Conservation (phyloP, 2,888 invertebrate genomes). For the Taenaris catops region DNA sequence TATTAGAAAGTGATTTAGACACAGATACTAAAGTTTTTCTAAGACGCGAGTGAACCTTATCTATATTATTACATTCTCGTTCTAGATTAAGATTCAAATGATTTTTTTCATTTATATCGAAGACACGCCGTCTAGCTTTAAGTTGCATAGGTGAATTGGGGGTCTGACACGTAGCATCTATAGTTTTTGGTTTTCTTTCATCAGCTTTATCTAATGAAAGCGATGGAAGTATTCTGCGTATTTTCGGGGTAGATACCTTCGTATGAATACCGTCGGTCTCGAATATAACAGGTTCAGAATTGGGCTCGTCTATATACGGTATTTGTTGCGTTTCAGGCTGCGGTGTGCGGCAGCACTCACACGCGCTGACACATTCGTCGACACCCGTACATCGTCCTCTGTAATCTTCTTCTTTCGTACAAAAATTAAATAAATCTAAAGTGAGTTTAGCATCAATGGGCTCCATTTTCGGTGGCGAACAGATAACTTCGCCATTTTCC, state of each 20-base stretch:
- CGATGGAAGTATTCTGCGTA: constrained; percentile 63
- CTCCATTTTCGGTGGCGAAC: constrained; percentile 61
- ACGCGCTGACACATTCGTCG: constrained; percentile 65
- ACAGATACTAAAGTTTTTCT: constrained; percentile 51
- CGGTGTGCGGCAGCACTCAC: constrained; percentile 68
- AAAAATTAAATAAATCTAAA: constrained; percentile 50
- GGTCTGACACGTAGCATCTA: constrained; percentile 63
- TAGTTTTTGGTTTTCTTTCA: constrained; percentile 48
- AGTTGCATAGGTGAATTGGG: constrained; percentile 42
- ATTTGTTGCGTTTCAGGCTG: constrained; percentile 63
- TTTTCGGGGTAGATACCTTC: constrained; percentile 57
- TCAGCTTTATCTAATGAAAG: constrained; percentile 57
- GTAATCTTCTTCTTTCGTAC: constrained; percentile 39
- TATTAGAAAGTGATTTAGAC: constrained; percentile 52
- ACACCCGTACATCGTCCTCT: constrained; percentile 54
- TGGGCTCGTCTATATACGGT: constrained; percentile 70
- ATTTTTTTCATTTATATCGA: constrained; percentile 31
- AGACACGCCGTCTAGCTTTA: constrained; percentile 27
- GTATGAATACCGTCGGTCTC: constrained; percentile 52
- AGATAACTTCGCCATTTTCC: constrained; percentile 48
- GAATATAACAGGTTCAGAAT: constrained; percentile 64
- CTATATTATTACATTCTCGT: constrained; percentile 43
- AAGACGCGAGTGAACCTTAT: constrained; percentile 51
- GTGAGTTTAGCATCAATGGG: constrained; percentile 62
- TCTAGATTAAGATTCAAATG: constrained; percentile 50